Conservation (phyloP, 2,797 vertebrate species). For the Manis crassicaudata region DNA sequence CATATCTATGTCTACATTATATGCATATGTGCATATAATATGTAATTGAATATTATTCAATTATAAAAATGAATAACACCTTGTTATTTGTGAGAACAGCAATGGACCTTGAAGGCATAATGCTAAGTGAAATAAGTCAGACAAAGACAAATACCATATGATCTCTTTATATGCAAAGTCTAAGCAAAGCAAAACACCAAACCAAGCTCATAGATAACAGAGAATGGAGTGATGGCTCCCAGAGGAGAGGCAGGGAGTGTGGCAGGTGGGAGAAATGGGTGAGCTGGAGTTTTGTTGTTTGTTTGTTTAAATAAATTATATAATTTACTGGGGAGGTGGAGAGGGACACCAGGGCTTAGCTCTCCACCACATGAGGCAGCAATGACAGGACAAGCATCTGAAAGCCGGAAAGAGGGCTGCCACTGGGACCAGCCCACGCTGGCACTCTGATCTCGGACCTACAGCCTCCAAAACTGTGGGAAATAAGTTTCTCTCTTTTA, state of each 20-base stretch:
- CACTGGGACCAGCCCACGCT: rapidly evolving
- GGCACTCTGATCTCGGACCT: background rate
- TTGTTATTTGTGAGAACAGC: background rate
- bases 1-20: no score
- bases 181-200: background rate
- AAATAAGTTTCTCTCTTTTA: background rate
- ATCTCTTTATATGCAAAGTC: background rate
- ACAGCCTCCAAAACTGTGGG: background rate
- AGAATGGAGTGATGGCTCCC: background rate
- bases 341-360: background rate
- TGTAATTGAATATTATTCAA: background rate
- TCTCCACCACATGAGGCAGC: background rate
- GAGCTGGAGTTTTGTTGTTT: background rate
- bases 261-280: background rate
- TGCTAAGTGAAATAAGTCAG: background rate
- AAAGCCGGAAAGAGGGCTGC: background rate
- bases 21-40: background rate
- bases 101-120: background rate
- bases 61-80: background rate
- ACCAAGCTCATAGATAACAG: background rate
- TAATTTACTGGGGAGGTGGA: background rate
- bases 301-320: background rate
- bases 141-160: background rate
- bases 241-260: background rate
- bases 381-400: background rate